These are phyloP conservation scores for Bombylius major DNA, from an alignment of 2,888 invertebrate genomes.

Conservation along the genomic window DNA sequence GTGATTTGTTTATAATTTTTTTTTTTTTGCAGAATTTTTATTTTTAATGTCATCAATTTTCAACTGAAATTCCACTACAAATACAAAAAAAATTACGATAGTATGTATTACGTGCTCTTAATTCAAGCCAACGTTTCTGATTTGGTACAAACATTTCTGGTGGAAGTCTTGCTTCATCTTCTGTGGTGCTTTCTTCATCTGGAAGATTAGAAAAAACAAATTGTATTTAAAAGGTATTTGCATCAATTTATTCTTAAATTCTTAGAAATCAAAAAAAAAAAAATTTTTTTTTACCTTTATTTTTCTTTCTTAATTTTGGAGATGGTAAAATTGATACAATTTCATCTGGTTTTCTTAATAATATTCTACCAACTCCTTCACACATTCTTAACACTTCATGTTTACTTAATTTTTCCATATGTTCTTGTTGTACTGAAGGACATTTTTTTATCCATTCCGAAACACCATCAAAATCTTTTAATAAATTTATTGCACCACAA, in stretches of 20 bases:
- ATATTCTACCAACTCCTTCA: conserved; percentile 70
- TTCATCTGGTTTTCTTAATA: conserved; percentile 70
- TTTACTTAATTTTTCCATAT: conserved; percentile 35
- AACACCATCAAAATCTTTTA: conserved; percentile 71
- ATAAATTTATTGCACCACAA: conserved; percentile 63
- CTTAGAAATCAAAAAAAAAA: no score
- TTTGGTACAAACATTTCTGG: conserved; percentile 90
- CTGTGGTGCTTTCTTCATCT: conserved; percentile 21
- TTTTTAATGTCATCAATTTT: not conserved
- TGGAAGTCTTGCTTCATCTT: conserved; percentile 56
- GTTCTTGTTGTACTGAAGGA: conserved; percentile 41
- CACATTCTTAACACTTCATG: conserved; percentile 50
- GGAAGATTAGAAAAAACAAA: not conserved
- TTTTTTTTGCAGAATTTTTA: no score
- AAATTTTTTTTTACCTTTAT: conserved; percentile 14
- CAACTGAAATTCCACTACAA: not conserved
- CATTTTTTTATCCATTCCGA: conserved; percentile 61
- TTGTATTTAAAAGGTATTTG: no score
- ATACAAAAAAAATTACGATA: not conserved
- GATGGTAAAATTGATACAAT: conserved; percentile 59
- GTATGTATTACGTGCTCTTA: conserved; percentile 45
- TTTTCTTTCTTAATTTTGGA: conserved; percentile 23
- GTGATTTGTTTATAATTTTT: no score
- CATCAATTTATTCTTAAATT: not conserved
- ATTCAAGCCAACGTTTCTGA: conserved; percentile 76